Evolutionary conservation across 2,113 vertebrate genomes (phyloP), one percentile per base, ranked within the genome.

Genomic region (Eudorcas thomsonii): DNA sequence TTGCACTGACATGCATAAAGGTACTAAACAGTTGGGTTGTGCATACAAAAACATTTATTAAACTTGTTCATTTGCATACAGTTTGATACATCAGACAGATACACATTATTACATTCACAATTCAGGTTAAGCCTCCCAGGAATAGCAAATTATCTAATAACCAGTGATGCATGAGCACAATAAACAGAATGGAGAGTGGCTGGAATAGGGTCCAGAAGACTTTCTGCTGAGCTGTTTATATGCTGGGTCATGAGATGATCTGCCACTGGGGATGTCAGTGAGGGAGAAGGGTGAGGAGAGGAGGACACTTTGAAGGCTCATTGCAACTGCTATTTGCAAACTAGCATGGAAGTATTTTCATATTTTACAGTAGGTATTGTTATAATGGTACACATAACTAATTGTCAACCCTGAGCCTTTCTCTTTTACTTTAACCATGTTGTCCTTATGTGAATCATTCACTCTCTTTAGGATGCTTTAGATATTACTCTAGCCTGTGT

Each of bases 21-120:
- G 7, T 90, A 74, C 48, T 59, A 54, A 93, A 80, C 25, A 26
- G 36, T 57, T 90, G 90, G 30, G 21, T 83, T 87, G 30, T 45
- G 94, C 25, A 59, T 91, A 39, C 57, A 91, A 59, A 94, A 88
- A 67, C 2, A 90, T 74, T 88, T 94, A 43, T 77, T 39, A 78
- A 84, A 84, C 39, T 91, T 97, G 28, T 67, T 92, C n/a, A 91
- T 89, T 94, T 96, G 64, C 17, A 55, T 77, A 14, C 54, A 54
- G 2, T 86, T 25, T 36, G 71, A 28, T 90, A 33, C n/a, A 45
- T 82, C 33, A 74, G 43, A 67, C 33, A 89, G 57, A 33, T 45
- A 52, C 7, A 43, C 50, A 60, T 89, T 82, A 88, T 80, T 92
- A 57, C 59, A 43, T 80, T 30, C 21, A 59, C 21, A 88, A 14